Percentiles rank a stretch among this genome's conserved stretches.
Conservation (phyloP, 2,888 invertebrate genomes). For the Plebejus argus region DNA sequence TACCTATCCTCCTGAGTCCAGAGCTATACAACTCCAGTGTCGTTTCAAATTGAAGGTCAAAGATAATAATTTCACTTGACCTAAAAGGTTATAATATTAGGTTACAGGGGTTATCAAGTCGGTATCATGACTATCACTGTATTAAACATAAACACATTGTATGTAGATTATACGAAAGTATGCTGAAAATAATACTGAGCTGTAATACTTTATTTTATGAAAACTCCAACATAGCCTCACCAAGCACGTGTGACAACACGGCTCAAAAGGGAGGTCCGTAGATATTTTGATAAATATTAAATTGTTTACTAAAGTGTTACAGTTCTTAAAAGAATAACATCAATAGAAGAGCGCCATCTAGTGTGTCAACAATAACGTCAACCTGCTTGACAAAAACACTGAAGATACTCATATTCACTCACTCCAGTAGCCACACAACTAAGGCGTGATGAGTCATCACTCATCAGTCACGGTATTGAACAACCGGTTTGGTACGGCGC, state of each 20-base stretch:
- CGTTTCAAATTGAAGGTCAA: not conserved
- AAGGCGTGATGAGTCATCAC: not conserved
- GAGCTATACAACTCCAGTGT: not conserved
- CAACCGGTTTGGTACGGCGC: not conserved
- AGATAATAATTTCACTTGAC: not conserved
- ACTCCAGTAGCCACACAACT: not conserved
- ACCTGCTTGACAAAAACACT: not conserved
- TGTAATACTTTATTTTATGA: too few species aligned
- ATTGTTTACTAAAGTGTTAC: not conserved
- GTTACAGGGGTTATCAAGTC: not conserved
- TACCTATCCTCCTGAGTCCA: not conserved
- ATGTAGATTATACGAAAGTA: not conserved
- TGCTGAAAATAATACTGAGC: not conserved
- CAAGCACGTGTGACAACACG: too few species aligned
- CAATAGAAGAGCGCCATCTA: not conserved
- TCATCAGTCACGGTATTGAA: not conserved
- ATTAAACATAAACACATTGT: not conserved
- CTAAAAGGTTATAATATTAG: not conserved
- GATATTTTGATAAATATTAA: not conserved
- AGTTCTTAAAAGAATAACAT: not conserved
- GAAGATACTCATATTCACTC: not conserved
- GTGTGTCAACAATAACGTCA: not conserved
- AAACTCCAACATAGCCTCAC: too few species aligned
- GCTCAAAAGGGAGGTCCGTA: not conserved
- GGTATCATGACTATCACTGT: too few species aligned